Base-by-base conservation (phyloP, 2,888 invertebrate species). In the Hydriomena furcata region DNA sequence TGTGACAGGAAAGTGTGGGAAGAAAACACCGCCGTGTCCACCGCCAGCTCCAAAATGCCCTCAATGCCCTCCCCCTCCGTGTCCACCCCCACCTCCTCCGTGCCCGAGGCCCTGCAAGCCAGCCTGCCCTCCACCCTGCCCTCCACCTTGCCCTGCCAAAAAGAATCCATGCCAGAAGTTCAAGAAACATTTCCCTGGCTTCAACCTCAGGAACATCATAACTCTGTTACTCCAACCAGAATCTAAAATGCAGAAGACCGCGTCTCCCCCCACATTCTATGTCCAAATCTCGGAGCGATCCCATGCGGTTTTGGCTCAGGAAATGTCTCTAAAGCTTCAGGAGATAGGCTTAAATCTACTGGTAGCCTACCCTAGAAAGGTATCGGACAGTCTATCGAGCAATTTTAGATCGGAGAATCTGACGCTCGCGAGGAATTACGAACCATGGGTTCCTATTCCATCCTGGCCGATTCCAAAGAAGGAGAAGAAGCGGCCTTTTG, bases 401-500 rank as follows among this genome's bases (percentile, higher is more conserved):
- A 40, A 50, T 0, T 38, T 12, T n/a, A 55, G 17, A n/a, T 38
- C 46, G 5, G 52, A 31, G 48, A 25, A 47, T 7, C 6, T 66
- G 1, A 31, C 60, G 2, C 62, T 66, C 4, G 66, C 73, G 0
- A 76, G 66, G 36, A 70, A 77, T 12, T 84, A 70, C 32, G 76
- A 81, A 0, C 85, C 86, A 0, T 87, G 87, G 86, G 58, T 73
- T 0, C 86, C 87, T 0, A 82, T 86, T 42, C 87, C 87, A 0
- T 82, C 79, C 0, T 85, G 82, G 82, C 81, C 81, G 0, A 51
- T 59, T 2, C 66, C 76, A 0, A 63, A 67, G 21, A 70, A 73
- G 23, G 27, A 62, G 1, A 37, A 59, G 8, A 65, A 71, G 8
- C 58, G 50, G 12, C 66, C 61, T 0, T 48, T 76, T 0, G 59